Base-by-base conservation (phyloP, 2,113 vertebrate species). In the Hippocampus mohnikei region DNA sequence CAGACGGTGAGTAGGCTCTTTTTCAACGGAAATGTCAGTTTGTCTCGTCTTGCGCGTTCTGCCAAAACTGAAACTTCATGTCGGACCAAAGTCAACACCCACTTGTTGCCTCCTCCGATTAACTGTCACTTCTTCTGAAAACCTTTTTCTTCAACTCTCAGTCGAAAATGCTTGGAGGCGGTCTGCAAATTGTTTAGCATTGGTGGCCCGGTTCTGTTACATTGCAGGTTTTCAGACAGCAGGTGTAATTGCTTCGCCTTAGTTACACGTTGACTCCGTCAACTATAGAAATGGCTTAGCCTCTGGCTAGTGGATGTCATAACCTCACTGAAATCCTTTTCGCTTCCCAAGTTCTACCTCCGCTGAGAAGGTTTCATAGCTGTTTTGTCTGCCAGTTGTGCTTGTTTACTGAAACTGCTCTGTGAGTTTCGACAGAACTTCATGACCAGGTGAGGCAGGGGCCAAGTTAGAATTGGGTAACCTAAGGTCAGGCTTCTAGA, bases 1-100 rank as follows among this genome's bases (percentile, higher is more conserved):
- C 95, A 92, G 94, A 93, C 95, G 3, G 98, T 99, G 92, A 99
- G 97, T 98, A 75, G 37, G 48, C 33, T 42, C 78, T 70, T 69
- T 1, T 18, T 27, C 16, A 20, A 33, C 12, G 58, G 8, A 76
- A 79, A 81, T 85, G 56, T 77, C 71, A 74, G 53, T 46, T 41
- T 65, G 11, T 65, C 23, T 64, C 3, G 42, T 25, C 12, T 25
- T n/a, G 41, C 11, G 40, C n/a, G 13, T 46, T 46, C 63, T 18
- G 13, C 21, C n/a, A 23, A 23, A 25, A 46, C 7, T 18, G 42
- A 40, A 64, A 64, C 10, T 44, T 16, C 33, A 44, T 55, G 33
- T 42, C 58, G 21, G 20, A 50, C 8, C 65, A 67, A 52, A 50
- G 46, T 27, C 44, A 53, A 80, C 18, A n/a, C 44, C 69, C 65